Evolutionary conservation across 2,113 vertebrate species (phyloP), one percentile per base, ranked within the genome.

Genomic region (Casuarius casuarius): DNA sequence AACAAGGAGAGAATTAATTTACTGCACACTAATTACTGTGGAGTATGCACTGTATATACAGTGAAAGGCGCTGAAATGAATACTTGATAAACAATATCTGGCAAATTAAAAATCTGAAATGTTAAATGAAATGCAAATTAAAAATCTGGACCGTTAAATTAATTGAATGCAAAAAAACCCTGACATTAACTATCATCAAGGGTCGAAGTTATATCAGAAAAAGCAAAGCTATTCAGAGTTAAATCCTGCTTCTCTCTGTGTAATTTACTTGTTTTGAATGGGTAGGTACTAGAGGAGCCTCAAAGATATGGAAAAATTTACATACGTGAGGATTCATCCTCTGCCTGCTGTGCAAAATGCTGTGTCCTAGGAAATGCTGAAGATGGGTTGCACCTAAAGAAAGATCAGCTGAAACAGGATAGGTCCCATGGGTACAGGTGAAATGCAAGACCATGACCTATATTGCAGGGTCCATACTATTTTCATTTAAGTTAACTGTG

Each of bases 61-160:
- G 94, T 91, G 96, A 97, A 98, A 98, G 96, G 97, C 42, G 73
- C 95, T 70, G 97, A 97, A 98, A 98, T 98, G 97, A 98, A 97
- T 97, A 97, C 97, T 98, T 98, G 98, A 98, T 98, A 98, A 98
- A 98, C 98, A 98, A 98, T 98, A 98, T 98, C 98, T 97, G 96
- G 97, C 95, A 98, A 98, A 98, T 98, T 98, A 98, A 98, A 98
- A 98, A 97, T 97, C 96, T 94, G 96, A 98, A 98, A 98, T 98
- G 98, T 97, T 98, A 98, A 98, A 98, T 98, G 97, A 98, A 98
- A 98, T 98, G 98, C 98, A 98, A 98, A 98, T 98, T 98, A 98
- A 98, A 98, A 98, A 98, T 98, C 98, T 97, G 97, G 98, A 98
- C 98, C 62, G 94, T 98, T 98, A 98, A 98, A 98, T 98, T 98